These are phyloP conservation scores for Mormoops blainvillei DNA, from an alignment of 2,113 vertebrate genomes.

Conservation along the genomic window DNA sequence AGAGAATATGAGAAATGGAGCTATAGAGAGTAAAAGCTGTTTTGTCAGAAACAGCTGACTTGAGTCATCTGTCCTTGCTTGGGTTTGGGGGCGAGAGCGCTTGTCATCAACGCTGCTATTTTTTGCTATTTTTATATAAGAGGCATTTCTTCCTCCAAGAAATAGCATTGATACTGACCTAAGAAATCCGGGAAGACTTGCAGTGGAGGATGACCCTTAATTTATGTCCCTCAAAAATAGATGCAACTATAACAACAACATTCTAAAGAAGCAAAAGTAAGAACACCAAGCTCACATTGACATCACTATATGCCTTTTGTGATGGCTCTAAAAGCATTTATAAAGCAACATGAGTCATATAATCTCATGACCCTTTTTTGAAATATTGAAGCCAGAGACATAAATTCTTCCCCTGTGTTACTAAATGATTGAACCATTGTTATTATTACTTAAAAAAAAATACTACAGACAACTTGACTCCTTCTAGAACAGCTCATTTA, in stretches of 20 bases:
- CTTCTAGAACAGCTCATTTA: not conserved
- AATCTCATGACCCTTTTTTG: not conserved
- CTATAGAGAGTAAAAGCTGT: not conserved
- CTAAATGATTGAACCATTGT: not conserved
- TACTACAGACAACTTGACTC: not conserved
- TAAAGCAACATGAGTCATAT: not conserved
- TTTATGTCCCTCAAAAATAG: not conserved
- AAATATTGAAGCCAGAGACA: not conserved
- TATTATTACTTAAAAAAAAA: too few relatives aligned
- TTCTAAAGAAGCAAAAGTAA: fast-evolving
- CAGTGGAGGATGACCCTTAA: fast-evolving
- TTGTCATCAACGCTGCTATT: not conserved
- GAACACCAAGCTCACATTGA: fast-evolving
- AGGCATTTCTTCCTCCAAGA: not conserved
- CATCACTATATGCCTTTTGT: fast-evolving
- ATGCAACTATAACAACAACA: not conserved
- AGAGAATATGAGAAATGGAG: not conserved
- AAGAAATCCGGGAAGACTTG: not conserved
- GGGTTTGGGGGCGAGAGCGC: too few relatives aligned
- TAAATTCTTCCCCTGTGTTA: not conserved
- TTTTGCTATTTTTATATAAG: not conserved
- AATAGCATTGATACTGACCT: not conserved
- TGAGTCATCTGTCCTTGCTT: not conserved
- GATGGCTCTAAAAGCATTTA: not conserved
- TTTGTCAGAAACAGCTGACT: not conserved